These are phyloP conservation scores for Ceramica pisi DNA, from an alignment of 2,888 invertebrate species.

Conservation along the genomic window DNA sequence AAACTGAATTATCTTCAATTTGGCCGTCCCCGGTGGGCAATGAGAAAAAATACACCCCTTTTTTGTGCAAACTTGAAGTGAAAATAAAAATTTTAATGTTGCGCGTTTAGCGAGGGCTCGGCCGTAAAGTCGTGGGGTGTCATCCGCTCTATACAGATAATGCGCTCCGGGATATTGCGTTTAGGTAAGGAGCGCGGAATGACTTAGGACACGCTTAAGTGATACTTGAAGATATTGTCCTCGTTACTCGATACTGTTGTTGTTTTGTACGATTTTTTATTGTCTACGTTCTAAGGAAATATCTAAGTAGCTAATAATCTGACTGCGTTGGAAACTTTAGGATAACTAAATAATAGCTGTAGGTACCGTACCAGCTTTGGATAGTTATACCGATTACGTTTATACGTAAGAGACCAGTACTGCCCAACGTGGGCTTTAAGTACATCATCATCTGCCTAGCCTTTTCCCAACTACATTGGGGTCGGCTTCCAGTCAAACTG, in stretches of 20 bases:
- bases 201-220: slow-evolving; percentile 47
- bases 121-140: slow-evolving; percentile 67
- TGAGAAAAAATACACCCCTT: slow-evolving; percentile 80
- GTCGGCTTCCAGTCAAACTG: too few relatives aligned
- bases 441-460: too few relatives aligned
- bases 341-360: neutral
- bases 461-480: too few relatives aligned
- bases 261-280: slow-evolving; percentile 13
- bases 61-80: slow-evolving; percentile 73
- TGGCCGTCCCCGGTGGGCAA: slow-evolving; percentile 76
- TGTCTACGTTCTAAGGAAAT: neutral
- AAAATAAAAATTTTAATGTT: slow-evolving; percentile 84
- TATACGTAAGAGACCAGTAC: neutral
- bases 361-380: too few relatives aligned
- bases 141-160: slow-evolving; percentile 66
- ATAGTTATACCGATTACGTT: too few relatives aligned
- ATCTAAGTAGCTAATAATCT: neutral
- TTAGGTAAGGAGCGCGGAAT: slow-evolving; percentile 40
- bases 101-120: slow-evolving; percentile 64
- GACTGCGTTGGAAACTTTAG: neutral
- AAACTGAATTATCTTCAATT: slow-evolving; percentile 88
- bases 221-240: slow-evolving; percentile 45
- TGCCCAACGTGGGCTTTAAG: too few relatives aligned
- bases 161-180: slow-evolving; percentile 46
- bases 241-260: slow-evolving; percentile 22